Percentiles rank a stretch among this genome's conserved stretches.
Evolutionary conservation across 1,140 invertebrate genomes (phyloP).

Genomic region (Stegodyphus mimosarum): DNA sequence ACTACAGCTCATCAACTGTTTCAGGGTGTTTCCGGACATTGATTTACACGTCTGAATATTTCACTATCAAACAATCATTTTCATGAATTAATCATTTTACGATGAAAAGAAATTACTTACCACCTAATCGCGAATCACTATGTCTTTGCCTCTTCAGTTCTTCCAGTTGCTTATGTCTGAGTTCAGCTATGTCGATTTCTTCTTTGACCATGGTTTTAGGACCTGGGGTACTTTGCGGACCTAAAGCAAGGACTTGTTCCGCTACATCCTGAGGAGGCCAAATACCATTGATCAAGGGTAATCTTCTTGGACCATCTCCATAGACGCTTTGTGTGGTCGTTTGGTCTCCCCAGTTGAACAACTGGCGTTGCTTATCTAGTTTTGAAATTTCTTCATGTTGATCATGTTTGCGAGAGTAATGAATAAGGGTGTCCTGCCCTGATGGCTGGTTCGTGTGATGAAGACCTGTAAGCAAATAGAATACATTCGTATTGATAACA

Average conservation of each 20-base stretch:
- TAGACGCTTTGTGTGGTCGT: not conserved
- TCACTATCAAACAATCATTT: no score
- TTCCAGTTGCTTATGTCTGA: slow-evolving; percentile 41
- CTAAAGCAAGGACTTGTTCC: slow-evolving; percentile 26
- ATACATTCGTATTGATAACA: no score
- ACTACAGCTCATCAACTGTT: no score
- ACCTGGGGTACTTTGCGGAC: slow-evolving; percentile 31
- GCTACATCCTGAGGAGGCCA: slow-evolving; percentile 24
- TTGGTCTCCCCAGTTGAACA: slow-evolving; percentile 44
- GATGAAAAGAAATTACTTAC: no score
- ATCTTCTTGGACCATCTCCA: slow-evolving; percentile 43
- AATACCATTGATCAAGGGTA: slow-evolving; percentile 56
- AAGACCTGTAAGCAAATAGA: not conserved
- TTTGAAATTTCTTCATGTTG: not conserved
- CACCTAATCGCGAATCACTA: not conserved
- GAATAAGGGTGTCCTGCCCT: not conserved
- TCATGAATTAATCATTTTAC: no score
- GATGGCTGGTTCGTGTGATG: not conserved
- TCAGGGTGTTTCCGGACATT: no score
- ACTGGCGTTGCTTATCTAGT: not conserved
- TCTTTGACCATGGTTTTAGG: slow-evolving; percentile 34
- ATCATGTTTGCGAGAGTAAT: not conserved
- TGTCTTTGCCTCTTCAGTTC: slow-evolving; percentile 28
- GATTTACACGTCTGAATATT: no score
- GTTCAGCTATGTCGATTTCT: slow-evolving; percentile 53